Conservation (phyloP, 2,113 vertebrate species). For the Myodes glareolus region DNA sequence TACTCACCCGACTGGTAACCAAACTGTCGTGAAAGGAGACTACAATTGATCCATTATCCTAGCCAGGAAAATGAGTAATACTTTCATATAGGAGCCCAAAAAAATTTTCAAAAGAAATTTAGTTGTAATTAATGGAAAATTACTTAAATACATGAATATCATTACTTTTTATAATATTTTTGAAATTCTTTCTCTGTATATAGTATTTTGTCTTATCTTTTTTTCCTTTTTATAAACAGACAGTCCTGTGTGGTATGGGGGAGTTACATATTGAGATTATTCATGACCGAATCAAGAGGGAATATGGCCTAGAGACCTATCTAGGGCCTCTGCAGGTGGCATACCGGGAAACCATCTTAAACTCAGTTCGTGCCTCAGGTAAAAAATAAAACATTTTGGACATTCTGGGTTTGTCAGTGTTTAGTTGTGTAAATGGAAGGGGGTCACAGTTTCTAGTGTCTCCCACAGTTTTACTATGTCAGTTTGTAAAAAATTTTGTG, state of each 20-base stretch:
- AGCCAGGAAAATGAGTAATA: slow-evolving; percentile 26
- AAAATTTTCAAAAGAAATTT: not conserved
- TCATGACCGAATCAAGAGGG: slow-evolving; percentile 95
- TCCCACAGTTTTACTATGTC: not conserved
- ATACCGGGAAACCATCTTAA: slow-evolving; percentile 94
- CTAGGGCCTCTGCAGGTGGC: slow-evolving; percentile 96
- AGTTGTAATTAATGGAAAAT: slow-evolving; percentile 35
- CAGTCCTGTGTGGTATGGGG: slow-evolving; percentile 98
- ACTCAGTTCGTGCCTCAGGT: slow-evolving; percentile 89
- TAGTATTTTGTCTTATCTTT: not conserved
- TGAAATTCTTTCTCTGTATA: not conserved
- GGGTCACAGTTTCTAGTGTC: not conserved
- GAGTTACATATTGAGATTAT: slow-evolving; percentile 98
- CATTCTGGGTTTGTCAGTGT: not conserved
- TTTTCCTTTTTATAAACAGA: slow-evolving; percentile 84
- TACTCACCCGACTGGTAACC: not conserved
- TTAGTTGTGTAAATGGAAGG: not conserved
- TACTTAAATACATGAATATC: slow-evolving; percentile 31
- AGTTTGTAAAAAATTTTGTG: not conserved
- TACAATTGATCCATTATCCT: not conserved
- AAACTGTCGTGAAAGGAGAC: not conserved
- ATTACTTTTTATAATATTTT: not conserved
- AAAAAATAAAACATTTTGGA: slow-evolving; percentile 34
- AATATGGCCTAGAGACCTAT: slow-evolving; percentile 94
- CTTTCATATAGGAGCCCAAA: not conserved